phyloP scores from a whole-genome alignment of 1,140 invertebrate genomes.

The Ips typographus region DNA sequence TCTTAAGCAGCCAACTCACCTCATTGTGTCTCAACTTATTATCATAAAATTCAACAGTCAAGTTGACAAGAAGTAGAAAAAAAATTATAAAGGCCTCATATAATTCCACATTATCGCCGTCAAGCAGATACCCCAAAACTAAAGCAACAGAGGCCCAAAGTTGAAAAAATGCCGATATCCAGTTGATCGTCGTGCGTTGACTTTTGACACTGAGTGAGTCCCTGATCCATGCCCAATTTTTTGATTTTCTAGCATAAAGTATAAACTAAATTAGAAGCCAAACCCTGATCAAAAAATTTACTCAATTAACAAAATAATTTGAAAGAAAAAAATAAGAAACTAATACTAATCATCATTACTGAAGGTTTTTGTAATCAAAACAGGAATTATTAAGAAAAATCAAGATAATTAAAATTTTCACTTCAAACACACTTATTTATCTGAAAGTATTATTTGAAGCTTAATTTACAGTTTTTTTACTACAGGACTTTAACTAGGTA shows the following conservation, averaged over 20 bases:
- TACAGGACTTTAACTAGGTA: no score
- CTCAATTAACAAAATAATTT: no score
- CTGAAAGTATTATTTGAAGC: no score
- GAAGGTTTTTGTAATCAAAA: no score
- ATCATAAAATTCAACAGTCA: constrained; percentile 63
- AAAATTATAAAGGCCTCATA: constrained; percentile 51
- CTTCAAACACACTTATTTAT: no score
- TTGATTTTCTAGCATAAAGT: constrained; percentile 52
- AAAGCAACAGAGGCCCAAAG: constrained; percentile 40
- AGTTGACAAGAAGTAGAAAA: constrained; percentile 57
- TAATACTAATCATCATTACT: no score
- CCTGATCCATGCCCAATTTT: constrained; percentile 53
- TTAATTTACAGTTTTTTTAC: no score
- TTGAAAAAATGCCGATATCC: constrained; percentile 58
- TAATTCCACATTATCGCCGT: constrained; percentile 44
- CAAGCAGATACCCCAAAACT: constrained; percentile 39
- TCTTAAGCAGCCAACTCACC: not conserved
- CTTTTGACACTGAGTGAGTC: constrained; percentile 62
- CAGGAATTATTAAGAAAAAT: no score
- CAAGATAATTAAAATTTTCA: no score
- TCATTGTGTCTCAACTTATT: constrained; percentile 68
- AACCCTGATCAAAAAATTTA: no score
- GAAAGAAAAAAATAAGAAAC: no score
- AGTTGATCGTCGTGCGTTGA: constrained; percentile 66
- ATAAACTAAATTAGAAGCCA: not conserved